Base-by-base conservation (phyloP, 2,888 invertebrate species). In the Leucophora obtusa region DNA sequence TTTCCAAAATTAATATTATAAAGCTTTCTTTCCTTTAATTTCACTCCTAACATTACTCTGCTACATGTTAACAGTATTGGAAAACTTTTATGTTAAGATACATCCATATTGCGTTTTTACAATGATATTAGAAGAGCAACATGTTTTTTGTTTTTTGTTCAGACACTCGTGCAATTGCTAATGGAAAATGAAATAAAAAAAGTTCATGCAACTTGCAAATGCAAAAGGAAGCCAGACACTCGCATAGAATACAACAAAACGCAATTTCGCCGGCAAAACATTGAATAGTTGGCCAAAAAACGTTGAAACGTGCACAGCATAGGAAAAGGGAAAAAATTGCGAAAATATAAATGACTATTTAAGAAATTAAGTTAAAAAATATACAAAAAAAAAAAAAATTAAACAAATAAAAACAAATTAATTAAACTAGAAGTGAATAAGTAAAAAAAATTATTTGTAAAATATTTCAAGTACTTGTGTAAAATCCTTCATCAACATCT, bases 251-350 rank as follows among this genome's bases (percentile, higher is more conserved):
- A 81, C 74, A 81, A 77, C 81, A 81, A 81, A 76, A 82, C 74
- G 72, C 79, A 84, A 83, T 83, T 85, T 85, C 86, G 87, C 87
- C 87, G 87, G 87, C 85, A 84, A 79, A 83, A 85, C 82, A 85
- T 77, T 84, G 82, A 85, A 68, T 86, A 87, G 87, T 87, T 87
- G 86, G 86, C 85, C 86, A 87, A 87, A 87, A 86, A 87, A 86
- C 85, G 84, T 85, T 83, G 86, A 84, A 86, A 87, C 87, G 87
- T 87, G 87, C 86, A 87, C 77, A 77, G 69, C 77, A 73, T 62
- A 24, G n/a, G 18, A 7, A 63, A 43, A 10, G 17, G 15, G 0
- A 53, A 53, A 28, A 28, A 72, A 38, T 1, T n/a, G 11, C 43
- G n/a, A 18, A 21, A 47, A 60, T 70, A 51, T 62, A 38, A 51